phyloP scores from a whole-genome alignment of 92 coral and sea anemone genomes.

The Micromussa lordhowensis region DNA sequence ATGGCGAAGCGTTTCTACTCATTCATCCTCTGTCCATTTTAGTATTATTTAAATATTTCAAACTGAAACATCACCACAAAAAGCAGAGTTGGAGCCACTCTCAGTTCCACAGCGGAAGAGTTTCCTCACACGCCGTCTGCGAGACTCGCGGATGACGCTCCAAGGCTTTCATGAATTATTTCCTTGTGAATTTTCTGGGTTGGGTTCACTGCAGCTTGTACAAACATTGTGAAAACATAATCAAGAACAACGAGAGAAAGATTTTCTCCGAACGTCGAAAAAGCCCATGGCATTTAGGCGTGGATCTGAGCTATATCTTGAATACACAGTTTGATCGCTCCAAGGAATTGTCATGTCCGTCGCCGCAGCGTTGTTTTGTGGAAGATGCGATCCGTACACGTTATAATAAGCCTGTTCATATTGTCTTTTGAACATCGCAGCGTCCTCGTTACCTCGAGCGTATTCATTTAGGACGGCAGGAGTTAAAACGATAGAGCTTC shows the following conservation, averaged over 20 bases:
- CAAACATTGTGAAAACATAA: background rate
- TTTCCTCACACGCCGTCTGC: background rate
- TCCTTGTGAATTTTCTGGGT: background rate
- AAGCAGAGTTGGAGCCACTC: background rate
- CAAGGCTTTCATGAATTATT: background rate
- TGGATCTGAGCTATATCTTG: conserved; percentile 73
- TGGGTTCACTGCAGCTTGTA: background rate
- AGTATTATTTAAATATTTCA: background rate
- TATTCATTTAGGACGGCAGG: conserved; percentile 86
- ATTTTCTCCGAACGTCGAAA: conserved; percentile 47
- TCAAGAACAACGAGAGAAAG: conserved; percentile 27
- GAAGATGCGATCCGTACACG: conserved; percentile 74
- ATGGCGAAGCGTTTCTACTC: background rate
- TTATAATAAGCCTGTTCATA: conserved; percentile 80
- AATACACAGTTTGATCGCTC: conserved; percentile 66
- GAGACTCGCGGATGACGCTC: background rate
- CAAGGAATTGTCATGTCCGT: conserved; percentile 57
- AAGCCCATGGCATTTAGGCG: conserved; percentile 78
- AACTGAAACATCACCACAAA: background rate
- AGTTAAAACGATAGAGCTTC: conserved; percentile 82
- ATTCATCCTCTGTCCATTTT: background rate
- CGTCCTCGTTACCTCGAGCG: conserved; percentile 76
- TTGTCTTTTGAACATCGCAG: conserved; percentile 79
- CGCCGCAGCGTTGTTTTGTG: conserved; percentile 44
- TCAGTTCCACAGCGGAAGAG: background rate